Evolutionary conservation across 2,113 vertebrate species (phyloP), one percentile per base, ranked within the genome.

Genomic region (Crotophaga sulcirostris): DNA sequence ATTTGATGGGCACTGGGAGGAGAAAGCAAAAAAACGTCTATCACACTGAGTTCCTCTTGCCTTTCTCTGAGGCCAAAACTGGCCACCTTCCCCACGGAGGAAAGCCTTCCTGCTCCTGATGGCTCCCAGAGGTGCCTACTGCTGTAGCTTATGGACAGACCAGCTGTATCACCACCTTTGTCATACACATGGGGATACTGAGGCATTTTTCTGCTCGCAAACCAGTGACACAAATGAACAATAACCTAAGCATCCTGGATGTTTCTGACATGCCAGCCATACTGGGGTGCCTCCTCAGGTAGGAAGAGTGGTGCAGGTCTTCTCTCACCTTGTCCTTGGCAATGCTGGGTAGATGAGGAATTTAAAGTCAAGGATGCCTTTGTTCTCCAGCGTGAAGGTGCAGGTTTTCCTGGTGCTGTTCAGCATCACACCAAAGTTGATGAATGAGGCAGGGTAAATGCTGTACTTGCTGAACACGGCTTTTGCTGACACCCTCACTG

Each of bases 341-440:
- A 62, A n/a, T 2, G 93, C 76, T 89, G 83, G 96, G 69, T 42
- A 91, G 85, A 99, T 98, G 89, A 1, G 17, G 58, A 97, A 99
- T n/a, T 89, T 97, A 34, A 98, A 98, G 38, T 97, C 97, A 4
- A 98, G 97, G 26, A 92, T 9, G 11, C 99, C 98, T 47, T 38
- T 98, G 96, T 99, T 99, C 97, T 99, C 98, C 33, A 99, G 94
- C 8, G 56, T 95, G 67, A 99, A 97, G 34, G 33, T 96, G 62
- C 92, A 92, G 34, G 55, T 98, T 92, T 97, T 99, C 73, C 93
- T 98, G 44, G 86, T 95, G 74, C 98, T 98, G 0, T 76, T 97
- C 25, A 97, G 63, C 90, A 99, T 47, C 7, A 98, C 96, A 8
- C 99, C 99, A 0, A 99, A 99, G 97, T 97, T 96, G 84, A 99